Base-by-base conservation (phyloP, 1,140 invertebrate species). In the Drosophila busckii region DNA sequence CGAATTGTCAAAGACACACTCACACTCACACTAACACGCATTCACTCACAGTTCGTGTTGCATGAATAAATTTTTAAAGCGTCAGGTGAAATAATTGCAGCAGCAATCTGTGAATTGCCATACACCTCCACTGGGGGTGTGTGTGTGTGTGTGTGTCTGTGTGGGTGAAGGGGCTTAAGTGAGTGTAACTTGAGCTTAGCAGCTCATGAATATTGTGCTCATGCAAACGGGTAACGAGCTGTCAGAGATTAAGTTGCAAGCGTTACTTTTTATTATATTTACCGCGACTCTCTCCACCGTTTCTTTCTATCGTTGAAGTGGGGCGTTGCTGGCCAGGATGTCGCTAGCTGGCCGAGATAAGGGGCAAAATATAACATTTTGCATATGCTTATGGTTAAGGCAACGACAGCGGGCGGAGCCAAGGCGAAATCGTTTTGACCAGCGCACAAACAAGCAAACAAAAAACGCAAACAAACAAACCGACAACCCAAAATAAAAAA, bases 261-360 rank as follows among this genome's bases (percentile, higher is more conserved):
- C 75, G 75, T 82, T 82, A 82, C 80, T 82, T 82, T 82, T 82
- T 82, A 82, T 82, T 82, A 83, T 82, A 82, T 82, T 83, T 82
- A 69, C 63, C 61, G 52, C 55, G 54, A 38, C n/a, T n/a, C n/a
- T n/a, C n/a, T n/a, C n/a, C n/a, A n/a, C n/a, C n/a, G n/a, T n/a
- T n/a, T n/a, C n/a, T n/a, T n/a, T 10, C 17, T 7, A 12, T 10
- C 9, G 31, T 23, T 5, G 49, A 7, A 13, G 4, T 8, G 17
- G 13, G 45, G 20, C 8, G 8, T 44, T 20, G 49, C 49, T 26
- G n/a, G n/a, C n/a, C n/a, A n/a, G n/a, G n/a, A n/a, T 60, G 56
- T 60, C 58, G 50, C 58, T 54, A 41, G 52, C 23, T 56, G 35
- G 17, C 37, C 54, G 69, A 75, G 82, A 82, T 82, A 80, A 73